A percentile compares a stretch with the other conserved stretches of the same genome.
Conservation (phyloP, 2,888 invertebrate genomes). For the Folsomia manolachei region DNA sequence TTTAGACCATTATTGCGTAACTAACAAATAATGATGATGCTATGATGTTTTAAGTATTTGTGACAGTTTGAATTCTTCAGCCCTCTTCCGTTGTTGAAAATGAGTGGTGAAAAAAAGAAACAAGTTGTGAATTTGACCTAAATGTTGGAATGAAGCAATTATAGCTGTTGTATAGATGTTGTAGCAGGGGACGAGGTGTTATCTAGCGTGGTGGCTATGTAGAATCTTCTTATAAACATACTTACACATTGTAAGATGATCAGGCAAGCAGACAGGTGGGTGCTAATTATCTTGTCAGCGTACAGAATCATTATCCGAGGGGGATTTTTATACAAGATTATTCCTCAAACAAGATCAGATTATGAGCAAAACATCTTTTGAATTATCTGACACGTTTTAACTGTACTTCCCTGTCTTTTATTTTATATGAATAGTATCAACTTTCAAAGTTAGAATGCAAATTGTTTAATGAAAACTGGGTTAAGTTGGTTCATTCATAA, state of each 20-base stretch:
- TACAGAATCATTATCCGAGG: conserved; percentile 1
- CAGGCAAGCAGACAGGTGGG: conserved; percentile 12
- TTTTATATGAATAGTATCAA: not conserved
- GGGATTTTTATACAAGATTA: conserved; percentile 9
- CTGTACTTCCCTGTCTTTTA: conserved; percentile 20
- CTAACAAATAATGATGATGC: not conserved
- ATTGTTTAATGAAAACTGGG: not conserved
- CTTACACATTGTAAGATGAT: no score
- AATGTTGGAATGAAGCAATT: conserved; percentile 14
- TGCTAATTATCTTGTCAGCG: conserved; percentile 39
- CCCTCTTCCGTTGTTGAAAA: no score
- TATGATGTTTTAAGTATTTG: not conserved
- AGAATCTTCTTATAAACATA: no score
- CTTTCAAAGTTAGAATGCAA: not conserved
- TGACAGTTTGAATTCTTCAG: no score
- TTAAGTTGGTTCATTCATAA: no score
- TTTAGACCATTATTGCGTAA: not conserved
- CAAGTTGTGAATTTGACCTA: conserved; percentile 7
- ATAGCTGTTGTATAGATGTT: not conserved
- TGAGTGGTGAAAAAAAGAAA: no score
- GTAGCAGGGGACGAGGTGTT: not conserved
- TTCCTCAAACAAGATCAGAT: conserved; percentile 9
- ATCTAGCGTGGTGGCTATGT: no score
- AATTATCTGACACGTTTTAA: conserved; percentile 21
- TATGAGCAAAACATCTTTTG: not conserved